These are phyloP conservation scores for Chloromyia formosa DNA, from an alignment of 2,888 invertebrate species.

Conservation along the genomic window DNA sequence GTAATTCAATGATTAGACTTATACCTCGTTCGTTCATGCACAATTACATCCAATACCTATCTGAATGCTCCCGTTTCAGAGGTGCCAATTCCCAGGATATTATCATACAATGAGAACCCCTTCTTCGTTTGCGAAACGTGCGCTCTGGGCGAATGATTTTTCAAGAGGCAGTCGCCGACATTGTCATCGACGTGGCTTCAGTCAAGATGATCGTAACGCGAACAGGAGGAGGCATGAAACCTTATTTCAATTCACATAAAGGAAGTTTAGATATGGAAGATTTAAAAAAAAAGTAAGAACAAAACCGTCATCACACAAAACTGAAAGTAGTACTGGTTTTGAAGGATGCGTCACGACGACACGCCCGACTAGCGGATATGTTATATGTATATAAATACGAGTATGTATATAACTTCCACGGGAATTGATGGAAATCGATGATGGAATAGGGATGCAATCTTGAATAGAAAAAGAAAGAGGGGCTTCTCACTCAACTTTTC, in stretches of 20 bases:
- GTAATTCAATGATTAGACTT: too few relatives aligned
- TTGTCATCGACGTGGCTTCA: background rate
- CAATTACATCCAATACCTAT: background rate
- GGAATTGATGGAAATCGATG: background rate
- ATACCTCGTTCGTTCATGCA: slow-evolving; percentile 1
- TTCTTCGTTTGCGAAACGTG: slow-evolving; percentile 13
- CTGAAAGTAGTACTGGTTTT: slow-evolving; percentile 33
- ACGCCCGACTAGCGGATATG: background rate
- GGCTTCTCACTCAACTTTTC: background rate
- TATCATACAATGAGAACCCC: background rate
- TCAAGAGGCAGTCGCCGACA: slow-evolving; percentile 13
- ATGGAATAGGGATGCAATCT: background rate
- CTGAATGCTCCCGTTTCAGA: background rate
- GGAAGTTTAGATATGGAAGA: slow-evolving; percentile 19
- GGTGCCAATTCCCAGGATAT: slow-evolving; percentile 9
- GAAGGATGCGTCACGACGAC: background rate
- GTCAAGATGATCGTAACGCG: background rate
- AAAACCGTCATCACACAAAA: slow-evolving; percentile 8
- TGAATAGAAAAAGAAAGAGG: background rate
- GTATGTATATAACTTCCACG: slow-evolving; percentile 5
- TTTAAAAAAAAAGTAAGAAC: background rate
- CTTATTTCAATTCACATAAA: slow-evolving; percentile 8
- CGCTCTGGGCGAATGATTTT: slow-evolving; percentile 30
- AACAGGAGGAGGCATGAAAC: slow-evolving; percentile 5
- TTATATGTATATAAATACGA: too few relatives aligned